phyloP scores from a whole-genome alignment of 2,113 vertebrate species.

The Siniperca chuatsi region DNA sequence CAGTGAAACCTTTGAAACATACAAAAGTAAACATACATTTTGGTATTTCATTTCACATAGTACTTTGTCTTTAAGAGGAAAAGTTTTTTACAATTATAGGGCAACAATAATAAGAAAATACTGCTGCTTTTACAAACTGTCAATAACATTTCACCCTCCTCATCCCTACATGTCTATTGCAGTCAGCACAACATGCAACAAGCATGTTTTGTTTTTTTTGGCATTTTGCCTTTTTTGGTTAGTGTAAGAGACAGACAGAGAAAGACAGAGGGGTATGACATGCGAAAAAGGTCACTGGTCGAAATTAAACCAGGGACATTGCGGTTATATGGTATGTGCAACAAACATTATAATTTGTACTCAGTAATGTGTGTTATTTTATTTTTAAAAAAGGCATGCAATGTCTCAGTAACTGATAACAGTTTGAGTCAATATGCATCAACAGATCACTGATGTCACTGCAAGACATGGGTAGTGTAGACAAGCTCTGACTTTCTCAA shows the following conservation, averaged over 20 bases:
- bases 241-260: neutral
- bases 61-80: neutral
- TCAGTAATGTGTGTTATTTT: neutral
- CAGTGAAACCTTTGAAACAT: slow-evolving; percentile 16
- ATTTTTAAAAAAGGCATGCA: neutral
- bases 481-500: neutral
- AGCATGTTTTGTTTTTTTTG: neutral
- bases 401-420: neutral
- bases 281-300: neutral
- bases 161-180: neutral
- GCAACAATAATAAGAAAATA: neutral
- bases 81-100: neutral
- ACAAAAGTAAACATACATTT: slow-evolving; percentile 9
- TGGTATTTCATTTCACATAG: neutral
- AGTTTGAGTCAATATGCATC: neutral
- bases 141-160: neutral
- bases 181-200: neutral
- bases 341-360: neutral
- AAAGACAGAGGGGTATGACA: neutral
- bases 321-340: neutral
- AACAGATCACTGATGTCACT: neutral
- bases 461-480: neutral
- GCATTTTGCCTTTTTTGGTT: neutral
- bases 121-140: neutral
- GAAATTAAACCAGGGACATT: neutral